These are phyloP conservation scores for Kryphioiulus occultus DNA, from an alignment of 2,888 invertebrate genomes.

Conservation along the genomic window DNA sequence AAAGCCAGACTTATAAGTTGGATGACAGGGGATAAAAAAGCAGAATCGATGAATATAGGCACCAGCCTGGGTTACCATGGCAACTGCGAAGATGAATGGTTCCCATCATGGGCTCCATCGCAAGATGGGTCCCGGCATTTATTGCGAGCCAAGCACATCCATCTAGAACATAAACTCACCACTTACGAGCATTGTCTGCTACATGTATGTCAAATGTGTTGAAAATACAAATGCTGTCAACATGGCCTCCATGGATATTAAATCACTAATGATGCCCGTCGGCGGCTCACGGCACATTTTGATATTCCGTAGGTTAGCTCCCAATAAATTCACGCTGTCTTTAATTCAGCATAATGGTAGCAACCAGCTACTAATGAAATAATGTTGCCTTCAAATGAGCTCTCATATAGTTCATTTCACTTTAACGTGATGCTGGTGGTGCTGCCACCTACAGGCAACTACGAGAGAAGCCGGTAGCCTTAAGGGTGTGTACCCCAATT, in stretches of 20 bases:
- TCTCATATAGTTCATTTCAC: too few relatives aligned
- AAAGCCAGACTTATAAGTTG: conserved; percentile 16
- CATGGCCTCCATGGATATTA: background rate
- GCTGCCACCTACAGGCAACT: too few relatives aligned
- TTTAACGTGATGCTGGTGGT: too few relatives aligned
- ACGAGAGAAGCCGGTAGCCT: too few relatives aligned
- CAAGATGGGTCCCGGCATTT: background rate
- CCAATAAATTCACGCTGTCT: too few relatives aligned
- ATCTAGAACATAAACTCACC: background rate
- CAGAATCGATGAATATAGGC: background rate
- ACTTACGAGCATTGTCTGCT: conserved; percentile 1
- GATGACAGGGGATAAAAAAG: conserved; percentile 23
- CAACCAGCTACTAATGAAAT: too few relatives aligned
- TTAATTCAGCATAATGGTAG: too few relatives aligned
- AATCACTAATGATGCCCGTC: background rate
- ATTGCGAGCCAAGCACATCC: background rate
- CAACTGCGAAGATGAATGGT: background rate
- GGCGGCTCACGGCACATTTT: background rate
- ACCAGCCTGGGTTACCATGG: conserved; percentile 13
- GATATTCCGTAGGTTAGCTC: too few relatives aligned
- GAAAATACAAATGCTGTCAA: background rate
- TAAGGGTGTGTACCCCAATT: too few relatives aligned
- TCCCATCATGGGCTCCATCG: background rate
- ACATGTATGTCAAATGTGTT: background rate
- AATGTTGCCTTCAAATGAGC: too few relatives aligned